Evolutionary conservation across 2,113 vertebrate genomes (phyloP), one percentile per base, ranked within the genome.

Genomic region (Aspiorhynchus laticeps): DNA sequence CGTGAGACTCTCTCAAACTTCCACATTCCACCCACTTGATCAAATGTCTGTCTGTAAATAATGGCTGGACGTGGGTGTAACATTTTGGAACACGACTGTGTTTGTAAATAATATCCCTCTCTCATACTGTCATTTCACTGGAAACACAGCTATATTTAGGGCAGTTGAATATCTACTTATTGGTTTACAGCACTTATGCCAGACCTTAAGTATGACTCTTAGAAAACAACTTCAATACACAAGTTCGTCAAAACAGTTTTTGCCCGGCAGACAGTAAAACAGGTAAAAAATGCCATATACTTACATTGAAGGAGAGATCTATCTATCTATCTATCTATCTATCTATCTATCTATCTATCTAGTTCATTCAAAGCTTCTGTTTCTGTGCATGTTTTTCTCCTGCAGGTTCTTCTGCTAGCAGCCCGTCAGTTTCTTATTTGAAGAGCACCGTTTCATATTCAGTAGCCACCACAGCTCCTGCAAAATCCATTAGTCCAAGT

Each of bases 41-140:
- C 61, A 41, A 11, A 69, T n/a, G 38, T 71, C 78, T 31, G 21
- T 43, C 36, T 3, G 26, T 43, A 73, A 79, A 63, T 65, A 80
- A 74, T 41, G 26, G 88, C 11, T 53, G 38, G 14, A 75, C 2
- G 53, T 85, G 59, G 38, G 67, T 9, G 24, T 36, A 24, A 63
- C 46, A 59, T 73, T 82, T 51, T 48, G 69, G 36, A 69, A 78
- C 69, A 59, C 15, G 14, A 51, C 69, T 65, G 38, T 48, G 71
- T 87, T 88, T 82, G 63, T 87, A 88, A 88, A 87, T 87, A 76
- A 83, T 77, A 80, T 46, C 65, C 65, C n/a, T 81, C 65, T 86
- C 36, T 46, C 19, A 61, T 59, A 67, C 41, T 31, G 31, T 59
- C 59, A 82, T 61, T 48, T 69, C 75, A 56, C 31, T 84, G 76